phyloP scores from a whole-genome alignment of 2,888 invertebrate genomes.

The Cantharis lateralis region DNA sequence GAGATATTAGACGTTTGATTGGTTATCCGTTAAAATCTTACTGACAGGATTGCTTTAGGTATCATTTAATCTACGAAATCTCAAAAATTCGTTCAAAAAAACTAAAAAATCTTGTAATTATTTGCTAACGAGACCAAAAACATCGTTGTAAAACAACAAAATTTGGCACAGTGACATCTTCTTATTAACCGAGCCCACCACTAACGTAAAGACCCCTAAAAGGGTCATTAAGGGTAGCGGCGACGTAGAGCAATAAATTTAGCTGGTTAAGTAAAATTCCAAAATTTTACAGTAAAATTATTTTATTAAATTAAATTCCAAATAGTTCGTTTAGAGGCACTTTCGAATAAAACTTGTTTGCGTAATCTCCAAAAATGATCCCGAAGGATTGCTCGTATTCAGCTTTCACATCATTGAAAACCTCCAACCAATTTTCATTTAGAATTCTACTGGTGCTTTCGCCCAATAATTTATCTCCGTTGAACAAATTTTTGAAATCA shows the following conservation, averaged over 20 bases:
- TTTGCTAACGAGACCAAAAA: constrained; percentile 31
- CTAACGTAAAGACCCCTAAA: not conserved
- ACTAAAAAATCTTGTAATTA: constrained; percentile 11
- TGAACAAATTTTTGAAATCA: constrained; percentile 69
- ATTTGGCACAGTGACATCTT: constrained; percentile 29
- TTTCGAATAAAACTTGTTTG: constrained; percentile 8
- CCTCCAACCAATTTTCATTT: constrained; percentile 50
- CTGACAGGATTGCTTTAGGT: not conserved
- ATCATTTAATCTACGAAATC: not conserved
- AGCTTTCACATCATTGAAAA: constrained; percentile 58
- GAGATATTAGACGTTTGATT: not conserved
- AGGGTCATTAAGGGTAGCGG: not conserved
- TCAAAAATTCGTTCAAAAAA: not conserved
- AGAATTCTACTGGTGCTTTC: constrained; percentile 51
- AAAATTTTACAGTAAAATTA: no score
- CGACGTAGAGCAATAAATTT: not conserved
- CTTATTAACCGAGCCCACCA: constrained; percentile 28
- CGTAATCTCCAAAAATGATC: constrained; percentile 13
- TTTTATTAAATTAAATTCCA: no score
- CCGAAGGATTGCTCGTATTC: constrained; percentile 67
- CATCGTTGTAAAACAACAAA: constrained; percentile 33
- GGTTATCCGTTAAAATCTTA: not conserved
- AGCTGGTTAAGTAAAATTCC: not conserved
- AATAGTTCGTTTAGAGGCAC: constrained; percentile 17
- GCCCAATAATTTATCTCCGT: constrained; percentile 46